Conservation (phyloP, 2,888 invertebrate genomes). For the Harpalus rufipes region DNA sequence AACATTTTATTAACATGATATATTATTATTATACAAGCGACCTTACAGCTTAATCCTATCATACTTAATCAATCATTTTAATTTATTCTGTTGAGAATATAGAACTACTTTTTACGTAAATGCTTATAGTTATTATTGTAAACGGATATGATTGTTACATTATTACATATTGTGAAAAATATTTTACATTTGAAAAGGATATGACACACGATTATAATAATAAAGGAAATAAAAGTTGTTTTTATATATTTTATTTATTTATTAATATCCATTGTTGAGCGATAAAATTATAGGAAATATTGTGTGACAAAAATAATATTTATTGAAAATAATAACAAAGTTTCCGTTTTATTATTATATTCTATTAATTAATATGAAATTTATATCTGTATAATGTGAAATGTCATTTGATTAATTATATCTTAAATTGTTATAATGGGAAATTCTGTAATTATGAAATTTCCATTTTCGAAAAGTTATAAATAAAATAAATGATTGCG, state of each 20-base stretch:
- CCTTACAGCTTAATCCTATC: constrained; percentile 43
- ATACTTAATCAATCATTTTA: constrained; percentile 36
- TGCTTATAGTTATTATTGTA: background rate
- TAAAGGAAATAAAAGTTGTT: background rate
- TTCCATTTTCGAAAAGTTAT: background rate
- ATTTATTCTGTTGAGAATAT: constrained; percentile 23
- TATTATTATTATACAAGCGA: constrained; percentile 14
- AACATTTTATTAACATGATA: constrained; percentile 18
- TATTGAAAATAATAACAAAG: too few relatives aligned
- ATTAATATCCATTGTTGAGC: too few relatives aligned
- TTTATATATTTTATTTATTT: too few relatives aligned
- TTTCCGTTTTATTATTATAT: too few relatives aligned
- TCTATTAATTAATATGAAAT: too few relatives aligned
- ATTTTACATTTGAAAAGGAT: constrained; percentile 8
- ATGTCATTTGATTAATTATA: background rate
- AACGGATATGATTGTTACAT: constrained; percentile 7
- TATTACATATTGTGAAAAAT: constrained; percentile 12
- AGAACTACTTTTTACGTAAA: constrained; percentile 9
- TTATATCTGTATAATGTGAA: background rate
- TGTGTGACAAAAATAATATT: too few relatives aligned
- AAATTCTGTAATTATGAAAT: background rate
- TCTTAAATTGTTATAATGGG: background rate
- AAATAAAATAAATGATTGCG: background rate
- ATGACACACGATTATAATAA: background rate
- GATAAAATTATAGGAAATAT: too few relatives aligned